phyloP scores from a whole-genome alignment of 1,140 invertebrate genomes.

The Hermatobates lingyangjiaoensis region DNA sequence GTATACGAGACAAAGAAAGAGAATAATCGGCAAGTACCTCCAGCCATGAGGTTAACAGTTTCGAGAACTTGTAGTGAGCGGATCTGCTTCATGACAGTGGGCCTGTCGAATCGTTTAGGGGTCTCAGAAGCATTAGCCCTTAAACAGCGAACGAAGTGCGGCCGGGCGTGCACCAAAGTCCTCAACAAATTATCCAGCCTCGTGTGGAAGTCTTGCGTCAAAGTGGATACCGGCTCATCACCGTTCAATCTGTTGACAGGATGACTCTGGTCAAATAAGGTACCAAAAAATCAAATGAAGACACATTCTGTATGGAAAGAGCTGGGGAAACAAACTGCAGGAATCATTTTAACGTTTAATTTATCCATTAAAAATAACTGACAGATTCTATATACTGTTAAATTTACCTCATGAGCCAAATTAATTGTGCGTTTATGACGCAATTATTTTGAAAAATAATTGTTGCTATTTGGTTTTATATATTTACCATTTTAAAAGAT shows the following conservation, averaged over 20 bases:
- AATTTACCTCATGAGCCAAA: too few relatives aligned
- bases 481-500: too few relatives aligned
- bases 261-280: too few relatives aligned
- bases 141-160: constrained; percentile 84
- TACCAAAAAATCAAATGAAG: background rate
- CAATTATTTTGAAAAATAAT: too few relatives aligned
- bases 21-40: constrained; percentile 27
- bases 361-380: too few relatives aligned
- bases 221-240: constrained; percentile 70
- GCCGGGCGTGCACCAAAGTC: constrained; percentile 77
- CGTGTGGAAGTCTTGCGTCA: constrained; percentile 89
- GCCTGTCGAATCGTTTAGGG: constrained; percentile 57
- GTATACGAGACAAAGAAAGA: too few relatives aligned
- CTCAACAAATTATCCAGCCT: constrained; percentile 76
- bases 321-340: too few relatives aligned
- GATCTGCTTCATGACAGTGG: constrained; percentile 65
- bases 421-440: too few relatives aligned
- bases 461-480: too few relatives aligned
- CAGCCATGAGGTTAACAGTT: constrained; percentile 86
- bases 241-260: constrained; percentile 59
- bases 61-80: constrained; percentile 80
- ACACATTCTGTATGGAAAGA: background rate
- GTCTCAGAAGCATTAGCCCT: constrained; percentile 64
- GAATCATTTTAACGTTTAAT: too few relatives aligned
- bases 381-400: too few relatives aligned